These are phyloP conservation scores for Agapornis canus DNA, from an alignment of 2,797 vertebrate species.

Conservation along the genomic window DNA sequence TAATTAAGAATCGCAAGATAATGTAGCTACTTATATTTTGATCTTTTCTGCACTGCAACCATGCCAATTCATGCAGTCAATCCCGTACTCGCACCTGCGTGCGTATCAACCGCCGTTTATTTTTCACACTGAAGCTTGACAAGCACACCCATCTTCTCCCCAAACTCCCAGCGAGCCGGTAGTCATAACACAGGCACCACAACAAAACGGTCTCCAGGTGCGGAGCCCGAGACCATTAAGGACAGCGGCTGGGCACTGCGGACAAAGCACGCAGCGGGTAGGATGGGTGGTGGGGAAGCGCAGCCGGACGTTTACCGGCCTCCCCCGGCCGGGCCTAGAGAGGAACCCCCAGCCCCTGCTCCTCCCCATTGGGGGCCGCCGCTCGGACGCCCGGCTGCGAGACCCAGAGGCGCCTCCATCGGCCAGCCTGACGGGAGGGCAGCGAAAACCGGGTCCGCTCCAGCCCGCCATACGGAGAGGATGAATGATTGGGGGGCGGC, in stretches of 20 bases:
- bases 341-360: background rate
- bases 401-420: background rate
- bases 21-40: rapidly evolving
- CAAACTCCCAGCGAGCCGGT: background rate
- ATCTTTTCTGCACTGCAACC: background rate
- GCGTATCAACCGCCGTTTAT: background rate
- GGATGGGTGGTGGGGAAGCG: too few species aligned
- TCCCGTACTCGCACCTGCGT: rapidly evolving
- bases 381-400: background rate
- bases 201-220: background rate
- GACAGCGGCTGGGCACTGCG: rapidly evolving
- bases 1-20: background rate
- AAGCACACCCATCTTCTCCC: background rate
- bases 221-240: background rate
- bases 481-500: background rate
- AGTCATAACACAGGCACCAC: background rate
- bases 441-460: background rate
- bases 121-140: background rate
- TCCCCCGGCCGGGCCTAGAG: background rate
- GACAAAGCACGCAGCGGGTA: background rate
- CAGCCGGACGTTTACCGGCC: background rate
- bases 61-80: background rate
- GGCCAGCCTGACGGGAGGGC: too few species aligned
- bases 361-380: background rate
- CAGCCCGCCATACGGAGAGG: background rate